phyloP scores from a whole-genome alignment of 2,797 vertebrate genomes.

The Moxostoma hubbsi region DNA sequence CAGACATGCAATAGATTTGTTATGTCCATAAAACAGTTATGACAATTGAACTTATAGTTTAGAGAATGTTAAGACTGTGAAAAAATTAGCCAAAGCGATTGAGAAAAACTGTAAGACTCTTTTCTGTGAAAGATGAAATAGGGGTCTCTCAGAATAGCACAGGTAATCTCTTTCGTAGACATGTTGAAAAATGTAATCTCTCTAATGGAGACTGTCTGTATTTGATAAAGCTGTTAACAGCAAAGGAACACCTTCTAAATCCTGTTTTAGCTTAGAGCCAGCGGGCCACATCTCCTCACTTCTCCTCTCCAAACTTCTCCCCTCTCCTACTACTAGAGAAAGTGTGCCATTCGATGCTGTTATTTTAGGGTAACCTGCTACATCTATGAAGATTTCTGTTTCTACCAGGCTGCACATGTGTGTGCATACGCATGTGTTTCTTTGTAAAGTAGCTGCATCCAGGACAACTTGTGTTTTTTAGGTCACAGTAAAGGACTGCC shows the following conservation, averaged over 20 bases:
- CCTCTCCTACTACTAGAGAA: conserved; percentile 48
- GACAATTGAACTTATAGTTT: no score
- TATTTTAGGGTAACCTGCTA: conserved; percentile 62
- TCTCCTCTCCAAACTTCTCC: conserved; percentile 50
- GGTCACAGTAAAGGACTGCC: conserved; percentile 58
- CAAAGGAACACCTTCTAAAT: conserved; percentile 16
- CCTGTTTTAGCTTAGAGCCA: background rate
- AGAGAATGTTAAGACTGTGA: no score
- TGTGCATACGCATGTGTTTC: conserved; percentile 25
- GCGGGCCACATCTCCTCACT: background rate
- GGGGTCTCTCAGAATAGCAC: conserved; percentile 34
- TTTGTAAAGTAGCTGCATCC: conserved; percentile 46
- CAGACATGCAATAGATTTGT: no score
- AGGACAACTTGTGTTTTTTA: conserved; percentile 45
- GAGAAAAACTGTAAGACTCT: background rate
- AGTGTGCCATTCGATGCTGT: conserved; percentile 67
- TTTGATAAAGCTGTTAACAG: conserved; percentile 31
- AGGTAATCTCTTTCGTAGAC: conserved; percentile 46
- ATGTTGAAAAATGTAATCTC: conserved; percentile 30
- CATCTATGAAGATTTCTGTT: conserved; percentile 15
- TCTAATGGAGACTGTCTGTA: conserved; percentile 40
- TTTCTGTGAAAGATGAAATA: conserved; percentile 28
- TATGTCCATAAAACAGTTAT: no score
- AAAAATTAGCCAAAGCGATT: no score
- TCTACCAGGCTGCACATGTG: conserved; percentile 21